phyloP scores from a whole-genome alignment of 2,113 vertebrate species.

The Bothrops jararaca region DNA sequence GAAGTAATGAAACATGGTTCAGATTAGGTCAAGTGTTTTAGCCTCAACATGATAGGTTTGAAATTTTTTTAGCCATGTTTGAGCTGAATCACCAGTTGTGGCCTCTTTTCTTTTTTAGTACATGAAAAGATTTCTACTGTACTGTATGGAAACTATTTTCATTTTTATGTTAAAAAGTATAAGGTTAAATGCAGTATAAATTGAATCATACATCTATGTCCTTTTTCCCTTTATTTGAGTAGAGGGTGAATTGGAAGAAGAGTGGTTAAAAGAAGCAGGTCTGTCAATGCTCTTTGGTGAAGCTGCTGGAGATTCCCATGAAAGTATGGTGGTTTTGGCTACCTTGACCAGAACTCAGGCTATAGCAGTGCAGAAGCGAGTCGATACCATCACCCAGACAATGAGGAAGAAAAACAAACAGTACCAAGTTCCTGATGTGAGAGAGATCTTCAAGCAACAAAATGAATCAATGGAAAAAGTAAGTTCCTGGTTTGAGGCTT shows the following conservation, averaged over 20 bases:
- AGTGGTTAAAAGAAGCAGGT: slow-evolving; percentile 93
- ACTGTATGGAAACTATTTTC: neutral
- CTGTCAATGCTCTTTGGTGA: slow-evolving; percentile 85
- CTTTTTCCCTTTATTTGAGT: slow-evolving; percentile 23
- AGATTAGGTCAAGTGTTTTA: neutral
- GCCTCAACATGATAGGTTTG: neutral
- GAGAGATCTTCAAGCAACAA: slow-evolving; percentile 88
- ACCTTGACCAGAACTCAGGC: slow-evolving; percentile 89
- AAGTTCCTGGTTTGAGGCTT: slow-evolving; percentile 37
- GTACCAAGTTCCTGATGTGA: slow-evolving; percentile 88
- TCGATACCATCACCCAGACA: slow-evolving; percentile 86
- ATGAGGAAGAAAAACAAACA: slow-evolving; percentile 88
- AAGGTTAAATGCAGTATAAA: neutral
- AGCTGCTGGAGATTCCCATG: slow-evolving; percentile 76
- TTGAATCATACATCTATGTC: neutral
- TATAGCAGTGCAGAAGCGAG: slow-evolving; percentile 85
- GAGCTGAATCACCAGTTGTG: neutral
- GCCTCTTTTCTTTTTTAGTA: neutral
- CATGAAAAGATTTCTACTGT: neutral
- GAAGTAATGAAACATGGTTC: neutral
- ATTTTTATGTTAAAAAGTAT: neutral
- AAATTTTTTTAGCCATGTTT: neutral
- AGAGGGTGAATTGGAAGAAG: slow-evolving; percentile 95
- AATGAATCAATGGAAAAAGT: slow-evolving; percentile 70
- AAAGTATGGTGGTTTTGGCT: slow-evolving; percentile 82